A percentile compares a stretch with the other conserved stretches of the same genome.
Evolutionary conservation across 2,888 invertebrate genomes (phyloP).

Genomic region (Lithophane socia): DNA sequence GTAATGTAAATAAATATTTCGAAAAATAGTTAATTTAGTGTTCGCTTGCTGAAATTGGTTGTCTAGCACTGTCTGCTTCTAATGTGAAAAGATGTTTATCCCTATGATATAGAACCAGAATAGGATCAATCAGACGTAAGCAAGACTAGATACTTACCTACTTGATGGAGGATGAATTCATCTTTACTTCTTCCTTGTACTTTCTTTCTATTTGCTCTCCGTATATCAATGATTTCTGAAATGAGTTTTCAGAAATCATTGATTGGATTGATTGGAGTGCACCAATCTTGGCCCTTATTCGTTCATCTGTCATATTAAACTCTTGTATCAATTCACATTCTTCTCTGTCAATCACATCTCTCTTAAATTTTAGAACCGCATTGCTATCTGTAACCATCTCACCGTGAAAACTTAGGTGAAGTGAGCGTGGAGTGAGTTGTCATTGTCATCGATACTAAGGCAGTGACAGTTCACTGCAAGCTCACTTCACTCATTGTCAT

Average conservation of each 20-base stretch:
- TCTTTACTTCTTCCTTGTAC: neutral
- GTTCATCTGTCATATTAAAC: neutral
- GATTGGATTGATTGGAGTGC: too few relatives aligned
- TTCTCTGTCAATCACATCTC: neutral
- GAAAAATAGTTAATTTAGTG: slow-evolving; percentile 66
- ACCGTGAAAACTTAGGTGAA: too few relatives aligned
- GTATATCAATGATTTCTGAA: too few relatives aligned
- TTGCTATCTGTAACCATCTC: too few relatives aligned
- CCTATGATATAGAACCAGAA: neutral
- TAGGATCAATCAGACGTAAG: neutral
- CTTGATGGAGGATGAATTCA: too few relatives aligned
- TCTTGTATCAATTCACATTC: neutral
- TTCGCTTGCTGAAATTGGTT: slow-evolving; percentile 70
- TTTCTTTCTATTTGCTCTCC: neutral
- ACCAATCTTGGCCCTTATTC: neutral
- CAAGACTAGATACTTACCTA: neutral
- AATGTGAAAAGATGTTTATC: slow-evolving; percentile 10
- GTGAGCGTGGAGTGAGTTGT: too few relatives aligned
- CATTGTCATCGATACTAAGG: too few relatives aligned
- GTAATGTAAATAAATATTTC: slow-evolving; percentile 73
- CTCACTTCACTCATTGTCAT: too few relatives aligned
- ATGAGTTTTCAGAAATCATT: neutral
- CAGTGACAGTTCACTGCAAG: too few relatives aligned
- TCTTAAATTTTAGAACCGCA: too few relatives aligned
- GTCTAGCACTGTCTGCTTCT: slow-evolving; percentile 68